Evolutionary conservation across 2,113 vertebrate species (phyloP).

Genomic region (Gasterosteus aculeatus): DNA sequence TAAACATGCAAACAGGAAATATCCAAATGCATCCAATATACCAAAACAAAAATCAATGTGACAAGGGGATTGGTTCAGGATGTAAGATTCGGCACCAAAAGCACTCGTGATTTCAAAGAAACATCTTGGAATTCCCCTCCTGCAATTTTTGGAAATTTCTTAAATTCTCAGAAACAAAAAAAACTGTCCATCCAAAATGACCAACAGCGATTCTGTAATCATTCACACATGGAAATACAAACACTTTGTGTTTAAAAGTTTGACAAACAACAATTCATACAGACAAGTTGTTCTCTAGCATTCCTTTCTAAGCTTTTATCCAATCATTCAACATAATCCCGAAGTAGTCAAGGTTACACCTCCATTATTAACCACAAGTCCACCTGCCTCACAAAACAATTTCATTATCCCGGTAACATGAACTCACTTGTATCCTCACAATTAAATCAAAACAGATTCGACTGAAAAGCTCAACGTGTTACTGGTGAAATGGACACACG

Average conservation of each 20-base stretch:
- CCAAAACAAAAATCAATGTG: slow-evolving; percentile 25
- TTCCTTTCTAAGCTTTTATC: neutral
- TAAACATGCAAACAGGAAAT: neutral
- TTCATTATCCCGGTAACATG: neutral
- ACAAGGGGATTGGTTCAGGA: neutral
- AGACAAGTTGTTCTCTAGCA: neutral
- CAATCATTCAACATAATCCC: neutral
- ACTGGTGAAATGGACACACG: neutral
- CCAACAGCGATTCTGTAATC: neutral
- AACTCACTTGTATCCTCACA: neutral
- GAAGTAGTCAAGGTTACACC: neutral
- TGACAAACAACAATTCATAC: neutral
- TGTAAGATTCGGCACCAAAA: neutral
- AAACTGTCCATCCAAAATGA: neutral
- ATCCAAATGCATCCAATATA: neutral
- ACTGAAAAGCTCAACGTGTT: neutral
- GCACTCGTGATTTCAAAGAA: slow-evolving; percentile 30
- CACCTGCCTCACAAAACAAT: neutral
- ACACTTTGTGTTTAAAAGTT: neutral
- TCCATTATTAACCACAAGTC: neutral
- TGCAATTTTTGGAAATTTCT: neutral
- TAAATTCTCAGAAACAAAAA: slow-evolving; percentile 6
- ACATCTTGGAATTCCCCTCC: slow-evolving; percentile 8
- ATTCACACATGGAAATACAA: neutral
- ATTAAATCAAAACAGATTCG: neutral